phyloP scores from a whole-genome alignment of 2,888 invertebrate species.

The Harpagoxenus sublaevis region DNA sequence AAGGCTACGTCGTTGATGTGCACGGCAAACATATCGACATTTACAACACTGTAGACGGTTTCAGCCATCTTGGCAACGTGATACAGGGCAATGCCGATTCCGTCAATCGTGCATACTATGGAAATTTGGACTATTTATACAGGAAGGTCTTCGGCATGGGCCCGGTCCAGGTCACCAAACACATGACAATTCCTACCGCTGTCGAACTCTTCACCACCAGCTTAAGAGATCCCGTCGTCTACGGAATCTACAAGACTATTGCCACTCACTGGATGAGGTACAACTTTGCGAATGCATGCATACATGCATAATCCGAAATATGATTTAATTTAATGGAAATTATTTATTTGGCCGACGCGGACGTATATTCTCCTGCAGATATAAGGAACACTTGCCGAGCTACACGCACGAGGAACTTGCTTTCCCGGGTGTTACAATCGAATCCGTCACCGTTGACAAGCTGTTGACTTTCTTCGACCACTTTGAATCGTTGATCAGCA shows the following conservation, averaged over 20 bases:
- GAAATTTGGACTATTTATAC: slow-evolving; percentile 87
- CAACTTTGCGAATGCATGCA: neutral
- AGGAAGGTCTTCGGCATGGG: slow-evolving; percentile 85
- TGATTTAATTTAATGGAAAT: too few relatives aligned
- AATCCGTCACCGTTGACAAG: slow-evolving; percentile 89
- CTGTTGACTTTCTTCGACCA: slow-evolving; percentile 90
- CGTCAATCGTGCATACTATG: slow-evolving; percentile 86
- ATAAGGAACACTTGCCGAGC: slow-evolving; percentile 87
- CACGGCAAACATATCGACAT: slow-evolving; percentile 69
- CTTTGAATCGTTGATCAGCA: slow-evolving; percentile 89
- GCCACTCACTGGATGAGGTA: slow-evolving; percentile 86
- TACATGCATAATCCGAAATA: neutral
- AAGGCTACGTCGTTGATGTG: slow-evolving; percentile 67
- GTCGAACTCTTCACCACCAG: slow-evolving; percentile 90
- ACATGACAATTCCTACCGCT: slow-evolving; percentile 87
- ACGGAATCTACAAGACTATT: slow-evolving; percentile 89
- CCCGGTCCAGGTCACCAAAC: slow-evolving; percentile 79
- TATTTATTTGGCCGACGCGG: neutral
- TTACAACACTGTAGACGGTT: slow-evolving; percentile 83
- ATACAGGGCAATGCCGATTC: slow-evolving; percentile 87
- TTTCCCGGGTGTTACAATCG: slow-evolving; percentile 88
- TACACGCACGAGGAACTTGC: slow-evolving; percentile 89
- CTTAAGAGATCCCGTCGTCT: slow-evolving; percentile 90
- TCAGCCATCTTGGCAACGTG: slow-evolving; percentile 88
- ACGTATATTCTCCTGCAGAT: slow-evolving; percentile 77